Percentiles rank a stretch among this genome's conserved stretches.
Evolutionary conservation across 1,140 invertebrate species (phyloP).

Genomic region (Acyrthosiphon pisum): DNA sequence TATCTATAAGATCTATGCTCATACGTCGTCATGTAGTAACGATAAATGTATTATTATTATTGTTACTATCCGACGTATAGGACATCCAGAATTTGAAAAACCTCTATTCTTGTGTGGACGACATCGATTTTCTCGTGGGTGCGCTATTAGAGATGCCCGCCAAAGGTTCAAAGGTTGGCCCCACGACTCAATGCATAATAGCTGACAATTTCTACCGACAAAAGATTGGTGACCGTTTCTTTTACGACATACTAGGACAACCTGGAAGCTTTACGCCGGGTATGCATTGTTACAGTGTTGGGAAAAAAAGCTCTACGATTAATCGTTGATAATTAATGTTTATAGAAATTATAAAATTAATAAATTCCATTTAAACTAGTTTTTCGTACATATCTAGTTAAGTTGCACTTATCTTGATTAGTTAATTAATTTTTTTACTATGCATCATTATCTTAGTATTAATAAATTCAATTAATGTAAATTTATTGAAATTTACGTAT

Average conservation of each 20-base stretch:
- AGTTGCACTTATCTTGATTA: too few species aligned
- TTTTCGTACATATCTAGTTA: too few species aligned
- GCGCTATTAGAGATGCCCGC: constrained; percentile 75
- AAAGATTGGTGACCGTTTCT: constrained; percentile 80
- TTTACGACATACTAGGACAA: constrained; percentile 75
- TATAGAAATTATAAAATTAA: too few species aligned
- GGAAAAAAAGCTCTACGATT: too few species aligned
- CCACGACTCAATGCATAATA: constrained; percentile 84
- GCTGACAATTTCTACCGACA: constrained; percentile 81
- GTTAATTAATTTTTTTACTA: too few species aligned
- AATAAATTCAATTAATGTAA: too few species aligned
- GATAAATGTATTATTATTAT: not conserved
- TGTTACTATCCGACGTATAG: constrained; percentile 60
- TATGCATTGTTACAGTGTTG: constrained; percentile 64
- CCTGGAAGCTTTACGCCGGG: constrained; percentile 76
- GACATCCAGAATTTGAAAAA: constrained; percentile 64
- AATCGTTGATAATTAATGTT: too few species aligned
- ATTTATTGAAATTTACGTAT: too few species aligned
- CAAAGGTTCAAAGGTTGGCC: constrained; percentile 76
- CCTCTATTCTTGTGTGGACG: constrained; percentile 72
- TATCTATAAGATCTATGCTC: not conserved
- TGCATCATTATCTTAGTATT: too few species aligned
- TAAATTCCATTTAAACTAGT: too few species aligned
- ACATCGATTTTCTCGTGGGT: constrained; percentile 84
- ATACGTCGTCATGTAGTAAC: too few species aligned